phyloP scores from a whole-genome alignment of 1,140 invertebrate genomes.

The Penaeus vannamei region DNA sequence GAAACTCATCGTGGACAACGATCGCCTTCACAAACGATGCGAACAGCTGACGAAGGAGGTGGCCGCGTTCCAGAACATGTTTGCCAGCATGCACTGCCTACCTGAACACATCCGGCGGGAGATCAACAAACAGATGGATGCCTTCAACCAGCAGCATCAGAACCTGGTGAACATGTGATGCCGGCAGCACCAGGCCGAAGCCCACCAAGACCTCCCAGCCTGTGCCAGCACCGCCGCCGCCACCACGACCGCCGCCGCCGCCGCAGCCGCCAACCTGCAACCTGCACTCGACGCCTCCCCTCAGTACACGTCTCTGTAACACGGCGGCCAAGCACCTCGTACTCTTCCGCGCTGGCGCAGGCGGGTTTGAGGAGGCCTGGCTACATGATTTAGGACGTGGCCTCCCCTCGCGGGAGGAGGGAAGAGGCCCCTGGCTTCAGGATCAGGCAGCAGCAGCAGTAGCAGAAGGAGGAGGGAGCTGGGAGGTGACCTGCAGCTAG shows the following conservation, averaged over 20 bases:
- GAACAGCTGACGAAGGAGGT: conserved; percentile 94
- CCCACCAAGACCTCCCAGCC: conserved; percentile 25
- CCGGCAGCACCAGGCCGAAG: conserved; percentile 41
- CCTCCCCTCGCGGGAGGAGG: background rate
- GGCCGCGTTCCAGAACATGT: conserved; percentile 85
- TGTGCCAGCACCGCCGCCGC: background rate
- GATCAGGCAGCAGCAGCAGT: background rate
- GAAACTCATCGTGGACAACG: conserved; percentile 89
- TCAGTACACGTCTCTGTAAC: conserved; percentile 37
- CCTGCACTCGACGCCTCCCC: conserved; percentile 12
- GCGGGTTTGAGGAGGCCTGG: conserved; percentile 17
- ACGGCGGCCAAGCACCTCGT: conserved; percentile 1
- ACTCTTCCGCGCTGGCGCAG: conserved; percentile 42
- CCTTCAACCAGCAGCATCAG: conserved; percentile 78
- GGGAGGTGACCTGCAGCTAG: conserved; percentile 15
- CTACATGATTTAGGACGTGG: conserved; percentile 39
- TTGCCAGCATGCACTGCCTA: conserved; percentile 81
- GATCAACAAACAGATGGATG: conserved; percentile 81
- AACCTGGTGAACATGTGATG: conserved; percentile 69
- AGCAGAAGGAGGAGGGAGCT: conserved; percentile 11
- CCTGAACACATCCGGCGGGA: conserved; percentile 82
- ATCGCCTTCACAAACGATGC: conserved; percentile 91
- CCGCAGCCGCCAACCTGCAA: background rate
- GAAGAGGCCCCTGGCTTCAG: no score
- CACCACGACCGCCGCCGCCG: background rate